Evolutionary conservation across 2,888 invertebrate species (phyloP), one percentile per base, ranked within the genome.

Genomic region (Keiferia lycopersicella): DNA sequence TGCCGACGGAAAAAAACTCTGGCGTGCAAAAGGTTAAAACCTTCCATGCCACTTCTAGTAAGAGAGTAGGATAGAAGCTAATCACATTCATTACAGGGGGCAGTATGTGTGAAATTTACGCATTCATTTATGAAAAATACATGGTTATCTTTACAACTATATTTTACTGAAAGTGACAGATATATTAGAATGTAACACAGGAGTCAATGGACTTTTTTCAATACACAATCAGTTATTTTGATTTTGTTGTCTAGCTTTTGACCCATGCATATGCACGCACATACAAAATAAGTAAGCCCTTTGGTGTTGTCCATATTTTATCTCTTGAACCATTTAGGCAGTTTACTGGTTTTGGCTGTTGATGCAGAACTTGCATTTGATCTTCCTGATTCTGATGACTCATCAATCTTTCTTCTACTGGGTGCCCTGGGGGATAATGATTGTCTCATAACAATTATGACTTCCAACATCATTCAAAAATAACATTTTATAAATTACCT

Each of bases 241-340:
- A n/a, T 14, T n/a, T 14, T 2, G 14, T 41, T 41, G 6, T 41
- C 1, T 41, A 14, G 3, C 7, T 16, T 16, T 45, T 45, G 45
- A 45, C 16, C 45, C 16, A 16, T 45, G 16, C 45, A 45, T 6
- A 26, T 26, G 26, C 41, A 41, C 14, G n/a, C 41, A 41, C 45
- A 45, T 7, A 45, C 16, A 7, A n/a, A 3, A 45, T 39, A 39
- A 39, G 26, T 26, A 26, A 26, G 26, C 3, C 34, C 3, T 34
- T 34, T 34, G 34, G 34, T 34, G 3, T 34, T 34, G 8, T 34
- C 34, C 34, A 34, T 8, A 34, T 34, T 34, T 76, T 71, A 81
- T 69, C 83, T 82, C 73, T 91, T 92, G 69, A 91, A 92, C 92
- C 92, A 93, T 73, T 87, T 92, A 16, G 92, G 92, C 50, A 88